Evolutionary conservation across 1,140 invertebrate genomes (phyloP).

Genomic region (Himalopsyche phryganea): DNA sequence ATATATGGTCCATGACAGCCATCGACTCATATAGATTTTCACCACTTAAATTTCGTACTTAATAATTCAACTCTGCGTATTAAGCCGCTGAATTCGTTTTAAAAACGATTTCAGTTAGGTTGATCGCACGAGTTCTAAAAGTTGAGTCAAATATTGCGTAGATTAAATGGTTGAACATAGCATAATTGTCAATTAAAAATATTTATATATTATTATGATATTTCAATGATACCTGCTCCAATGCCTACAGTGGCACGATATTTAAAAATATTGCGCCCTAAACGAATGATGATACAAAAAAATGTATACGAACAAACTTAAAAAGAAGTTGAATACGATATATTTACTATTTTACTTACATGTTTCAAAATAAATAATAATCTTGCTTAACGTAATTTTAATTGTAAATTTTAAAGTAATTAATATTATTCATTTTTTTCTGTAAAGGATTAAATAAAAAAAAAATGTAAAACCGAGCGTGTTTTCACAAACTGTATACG

Average conservation of each 20-base stretch:
- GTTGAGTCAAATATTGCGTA: conserved; percentile 13
- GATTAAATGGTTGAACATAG: conserved; percentile 31
- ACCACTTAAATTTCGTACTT: too few species aligned
- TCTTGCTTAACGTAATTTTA: conserved; percentile 24
- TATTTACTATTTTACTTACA: conserved; percentile 35
- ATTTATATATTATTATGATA: conserved; percentile 5
- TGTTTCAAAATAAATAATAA: conserved; percentile 30
- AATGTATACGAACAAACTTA: conserved; percentile 33
- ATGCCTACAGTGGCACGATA: conserved; percentile 25
- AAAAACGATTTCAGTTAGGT: too few species aligned
- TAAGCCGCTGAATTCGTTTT: too few species aligned
- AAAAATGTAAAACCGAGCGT: conserved; percentile 19
- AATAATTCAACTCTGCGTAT: too few species aligned
- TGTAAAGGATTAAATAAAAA: conserved; percentile 21
- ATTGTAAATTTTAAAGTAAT: conserved; percentile 26
- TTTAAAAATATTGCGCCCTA: conserved; percentile 16
- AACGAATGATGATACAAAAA: conserved; percentile 34
- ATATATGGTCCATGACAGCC: background rate
- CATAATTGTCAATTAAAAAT: conserved; percentile 33
- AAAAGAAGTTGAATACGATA: conserved; percentile 28
- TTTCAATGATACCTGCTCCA: conserved; percentile 30
- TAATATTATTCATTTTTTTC: conserved; percentile 11
- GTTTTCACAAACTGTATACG: conserved; percentile 30
- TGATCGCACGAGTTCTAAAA: too few species aligned
- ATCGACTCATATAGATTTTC: too few species aligned